phyloP scores from a whole-genome alignment of 2,113 vertebrate species.

The Oryctolagus cuniculus region DNA sequence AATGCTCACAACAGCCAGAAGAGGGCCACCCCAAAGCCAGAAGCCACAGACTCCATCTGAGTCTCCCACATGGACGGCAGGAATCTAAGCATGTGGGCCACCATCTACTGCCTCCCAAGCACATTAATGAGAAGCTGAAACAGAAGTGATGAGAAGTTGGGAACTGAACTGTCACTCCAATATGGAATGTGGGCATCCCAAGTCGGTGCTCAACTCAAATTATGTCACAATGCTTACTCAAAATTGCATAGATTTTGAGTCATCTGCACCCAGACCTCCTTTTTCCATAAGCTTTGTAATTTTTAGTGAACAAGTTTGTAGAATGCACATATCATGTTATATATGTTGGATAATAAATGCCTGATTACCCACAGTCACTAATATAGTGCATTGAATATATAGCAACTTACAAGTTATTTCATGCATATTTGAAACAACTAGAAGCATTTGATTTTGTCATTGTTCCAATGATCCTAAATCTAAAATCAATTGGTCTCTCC shows the following conservation, averaged over 20 bases:
- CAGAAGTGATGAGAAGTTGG: too few relatives aligned
- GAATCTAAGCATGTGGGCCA: too few relatives aligned
- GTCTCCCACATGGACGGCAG: too few relatives aligned
- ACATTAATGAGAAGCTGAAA: too few relatives aligned
- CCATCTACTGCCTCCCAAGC: too few relatives aligned
- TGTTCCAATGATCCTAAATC: slow-evolving; percentile 47
- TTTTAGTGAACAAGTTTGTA: slow-evolving; percentile 33
- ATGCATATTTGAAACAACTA: slow-evolving; percentile 42
- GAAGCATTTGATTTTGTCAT: slow-evolving; percentile 39
- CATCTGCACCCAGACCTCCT: not conserved
- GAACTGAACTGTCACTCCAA: too few relatives aligned
- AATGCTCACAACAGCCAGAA: too few relatives aligned
- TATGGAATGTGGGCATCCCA: too few relatives aligned
- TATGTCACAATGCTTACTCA: too few relatives aligned
- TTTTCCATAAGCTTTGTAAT: not conserved
- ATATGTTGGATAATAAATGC: slow-evolving; percentile 40
- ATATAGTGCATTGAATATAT: not conserved
- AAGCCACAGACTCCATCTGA: too few relatives aligned
- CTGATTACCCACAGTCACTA: slow-evolving; percentile 37
- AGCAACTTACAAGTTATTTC: slow-evolving; percentile 17
- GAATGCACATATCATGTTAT: not conserved
- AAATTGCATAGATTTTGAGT: not conserved
- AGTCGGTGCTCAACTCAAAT: too few relatives aligned
- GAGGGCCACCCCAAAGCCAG: too few relatives aligned
- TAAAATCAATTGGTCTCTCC: slow-evolving; percentile 9